Percentiles rank a stretch among this genome's conserved stretches.
These are phyloP conservation scores for Crypturellus undulatus DNA, from an alignment of 2,113 vertebrate species.

Conservation along the genomic window DNA sequence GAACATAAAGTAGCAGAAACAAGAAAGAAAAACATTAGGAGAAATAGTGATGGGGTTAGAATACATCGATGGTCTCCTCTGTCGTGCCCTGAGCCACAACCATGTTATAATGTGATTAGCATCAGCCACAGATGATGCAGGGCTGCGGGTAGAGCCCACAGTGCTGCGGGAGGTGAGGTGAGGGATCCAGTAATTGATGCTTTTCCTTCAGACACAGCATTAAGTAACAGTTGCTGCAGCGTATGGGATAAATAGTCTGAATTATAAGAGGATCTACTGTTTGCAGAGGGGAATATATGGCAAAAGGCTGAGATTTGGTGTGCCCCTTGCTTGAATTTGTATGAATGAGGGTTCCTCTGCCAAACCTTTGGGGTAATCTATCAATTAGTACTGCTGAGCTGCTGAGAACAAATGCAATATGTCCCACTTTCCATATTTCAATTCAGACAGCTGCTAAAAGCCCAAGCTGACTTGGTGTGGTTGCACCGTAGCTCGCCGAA, in stretches of 20 bases:
- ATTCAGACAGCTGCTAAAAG: not conserved
- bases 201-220: constrained; percentile 3
- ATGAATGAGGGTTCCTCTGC: not conserved
- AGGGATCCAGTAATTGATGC: constrained; percentile 3
- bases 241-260: not conserved
- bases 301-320: not conserved
- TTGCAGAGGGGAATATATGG: not conserved
- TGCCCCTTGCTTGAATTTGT: not conserved
- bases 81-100: not conserved
- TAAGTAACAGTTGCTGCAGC: not conserved
- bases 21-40: not conserved
- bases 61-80: not conserved
- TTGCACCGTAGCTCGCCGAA: not conserved
- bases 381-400: not conserved
- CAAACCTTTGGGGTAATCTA: not conserved
- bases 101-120: not conserved
- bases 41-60: not conserved
- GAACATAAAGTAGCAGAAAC: not conserved
- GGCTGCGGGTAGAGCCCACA: not conserved
- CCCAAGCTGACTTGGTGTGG: too few species aligned
- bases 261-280: not conserved
- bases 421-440: not conserved
- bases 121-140: not conserved
- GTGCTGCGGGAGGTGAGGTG: not conserved
- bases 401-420: fast-evolving